Base-by-base conservation (phyloP, 2,113 vertebrate species). In the Synodontis membranacea region DNA sequence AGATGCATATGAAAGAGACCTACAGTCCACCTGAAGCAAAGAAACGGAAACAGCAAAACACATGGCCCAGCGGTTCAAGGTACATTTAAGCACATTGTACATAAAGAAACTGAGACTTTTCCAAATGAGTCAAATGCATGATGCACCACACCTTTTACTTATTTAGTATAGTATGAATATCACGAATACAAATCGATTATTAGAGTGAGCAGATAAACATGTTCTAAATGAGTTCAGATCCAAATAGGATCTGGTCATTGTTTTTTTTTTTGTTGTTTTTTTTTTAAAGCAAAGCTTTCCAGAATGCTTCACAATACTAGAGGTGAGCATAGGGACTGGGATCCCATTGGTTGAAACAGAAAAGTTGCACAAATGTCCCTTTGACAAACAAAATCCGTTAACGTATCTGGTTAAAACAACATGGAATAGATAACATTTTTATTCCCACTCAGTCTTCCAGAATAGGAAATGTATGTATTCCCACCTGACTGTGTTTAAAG, bases 51-150 rank as follows among this genome's bases (percentile, higher is more conserved):
- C 90, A 93, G 31, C 92, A 93, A 19, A 93, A 92, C n/a, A 85
- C 79, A 39, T 95, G 93, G 94, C 93, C 92, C 62, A 90, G 93
- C 86, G 87, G 92, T 87, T 95, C 95, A 10, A 94, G 94, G 95
- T 95, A 81, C 34, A 23, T 34, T 58, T 56, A 25, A 74, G 58
- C n/a, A 72, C 12, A 17, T 34, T 21, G 12, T 50, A 31, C 44
- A 17, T 28, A 10, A 31, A 17, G 28, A 76, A 76, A 50, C 46
- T 52, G 10, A 28, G 3, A 0, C 25, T 68, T 17, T 50, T 50
- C 19, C 19, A 48, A 58, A 60, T 4, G 0, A 37, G 56, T 50
- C 48, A 1, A 15, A 14, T 46, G 19, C 66, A 34, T 80, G n/a
- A 72, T 37, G 37, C 7, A 54, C 12, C 14, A 64, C 7, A 1